These are phyloP conservation scores for Geopemphigus sp. DNA, from an alignment of 1,140 invertebrate genomes.

Conservation along the genomic window DNA sequence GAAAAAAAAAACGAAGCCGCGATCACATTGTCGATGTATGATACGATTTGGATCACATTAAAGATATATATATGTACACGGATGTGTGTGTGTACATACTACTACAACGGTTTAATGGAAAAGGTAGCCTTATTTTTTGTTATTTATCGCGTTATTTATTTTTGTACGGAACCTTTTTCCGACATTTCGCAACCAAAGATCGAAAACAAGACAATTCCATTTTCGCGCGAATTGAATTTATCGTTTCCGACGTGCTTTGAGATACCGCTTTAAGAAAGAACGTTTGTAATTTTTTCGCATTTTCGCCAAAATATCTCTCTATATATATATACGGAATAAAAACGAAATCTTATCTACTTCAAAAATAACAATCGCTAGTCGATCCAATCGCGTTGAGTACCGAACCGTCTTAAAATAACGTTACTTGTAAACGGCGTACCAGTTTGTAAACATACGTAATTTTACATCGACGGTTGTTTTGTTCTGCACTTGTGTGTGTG, in stretches of 20 bases:
- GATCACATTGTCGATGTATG: constrained; percentile 22
- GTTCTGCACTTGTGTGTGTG: too few relatives aligned
- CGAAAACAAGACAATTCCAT: constrained; percentile 35
- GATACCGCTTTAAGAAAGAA: neutral
- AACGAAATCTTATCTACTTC: neutral
- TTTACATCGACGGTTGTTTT: too few relatives aligned
- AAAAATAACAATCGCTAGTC: too few relatives aligned
- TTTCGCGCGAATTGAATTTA: constrained; percentile 13
- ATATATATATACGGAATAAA: neutral
- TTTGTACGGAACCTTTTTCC: neutral
- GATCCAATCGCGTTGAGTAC: neutral
- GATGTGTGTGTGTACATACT: neutral
- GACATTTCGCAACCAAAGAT: neutral
- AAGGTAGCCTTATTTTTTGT: neutral
- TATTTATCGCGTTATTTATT: constrained; percentile 19
- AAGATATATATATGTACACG: neutral
- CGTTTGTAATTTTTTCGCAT: neutral
- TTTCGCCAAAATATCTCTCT: too few relatives aligned
- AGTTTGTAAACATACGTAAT: too few relatives aligned
- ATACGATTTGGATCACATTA: constrained; percentile 17
- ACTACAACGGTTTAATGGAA: neutral
- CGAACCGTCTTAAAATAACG: neutral
- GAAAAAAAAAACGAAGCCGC: neutral
- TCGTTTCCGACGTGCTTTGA: neutral
- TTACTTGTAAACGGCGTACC: too few relatives aligned